Conservation (phyloP, 2,113 vertebrate species). For the Onychostoma macrolepis region DNA sequence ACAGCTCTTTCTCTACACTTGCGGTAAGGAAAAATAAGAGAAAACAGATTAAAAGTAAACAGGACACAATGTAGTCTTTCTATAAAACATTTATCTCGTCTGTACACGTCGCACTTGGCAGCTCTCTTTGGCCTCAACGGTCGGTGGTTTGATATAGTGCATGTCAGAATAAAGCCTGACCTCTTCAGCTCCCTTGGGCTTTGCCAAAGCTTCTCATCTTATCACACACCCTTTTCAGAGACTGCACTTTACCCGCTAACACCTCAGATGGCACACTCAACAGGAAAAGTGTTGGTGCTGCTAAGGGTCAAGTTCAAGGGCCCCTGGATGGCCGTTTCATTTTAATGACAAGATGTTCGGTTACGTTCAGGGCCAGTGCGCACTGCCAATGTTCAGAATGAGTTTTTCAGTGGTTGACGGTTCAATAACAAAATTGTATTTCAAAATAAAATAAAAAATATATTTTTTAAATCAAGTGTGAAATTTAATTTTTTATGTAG, state of each 20-base stretch:
- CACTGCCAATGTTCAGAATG: not conserved
- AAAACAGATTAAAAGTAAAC: conserved; percentile 5
- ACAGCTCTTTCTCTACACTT: not conserved
- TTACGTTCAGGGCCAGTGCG: not conserved
- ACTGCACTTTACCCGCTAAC: conserved; percentile 35
- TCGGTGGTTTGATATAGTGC: conserved; percentile 42
- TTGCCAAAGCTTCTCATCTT: conserved; percentile 43
- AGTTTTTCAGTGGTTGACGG: conserved; percentile 1
- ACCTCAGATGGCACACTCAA: not conserved
- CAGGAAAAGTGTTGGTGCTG: conserved; percentile 11
- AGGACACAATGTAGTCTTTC: not conserved
- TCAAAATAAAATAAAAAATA: too few species aligned
- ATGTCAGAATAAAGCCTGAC: conserved; percentile 29
- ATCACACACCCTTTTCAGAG: conserved; percentile 33
- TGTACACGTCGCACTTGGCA: conserved; percentile 12
- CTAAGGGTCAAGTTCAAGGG: conserved; percentile 4
- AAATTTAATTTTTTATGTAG: too few species aligned
- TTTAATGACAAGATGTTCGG: conserved; percentile 22
- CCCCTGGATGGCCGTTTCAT: conserved; percentile 1
- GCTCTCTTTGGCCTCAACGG: conserved; percentile 24
- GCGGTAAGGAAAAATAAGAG: not conserved
- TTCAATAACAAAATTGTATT: not conserved
- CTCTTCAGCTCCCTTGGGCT: conserved; percentile 24
- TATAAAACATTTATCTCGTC: conserved; percentile 12
- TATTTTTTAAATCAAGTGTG: too few species aligned